phyloP scores from a whole-genome alignment of 53 echinoderm and acorn worm species.

The Luidia sarsii region DNA sequence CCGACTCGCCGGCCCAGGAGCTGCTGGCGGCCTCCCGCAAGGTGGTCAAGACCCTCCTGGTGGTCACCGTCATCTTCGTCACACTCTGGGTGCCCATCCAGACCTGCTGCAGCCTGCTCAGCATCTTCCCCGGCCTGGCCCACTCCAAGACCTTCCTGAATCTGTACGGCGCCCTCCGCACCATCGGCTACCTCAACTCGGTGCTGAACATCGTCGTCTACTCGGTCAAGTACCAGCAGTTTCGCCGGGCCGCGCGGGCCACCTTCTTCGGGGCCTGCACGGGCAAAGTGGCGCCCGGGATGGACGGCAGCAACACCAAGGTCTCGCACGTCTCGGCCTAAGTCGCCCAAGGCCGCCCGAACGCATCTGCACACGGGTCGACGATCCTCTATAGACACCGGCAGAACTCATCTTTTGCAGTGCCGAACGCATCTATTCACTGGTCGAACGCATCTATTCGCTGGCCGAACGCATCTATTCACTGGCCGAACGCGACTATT shows the following conservation, averaged over 20 bases:
- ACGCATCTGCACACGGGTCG: too few relatives aligned
- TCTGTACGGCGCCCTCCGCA: constrained; percentile 4
- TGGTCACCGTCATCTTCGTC: constrained; percentile 14
- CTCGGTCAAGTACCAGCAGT: constrained; percentile 25
- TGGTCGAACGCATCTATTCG: too few relatives aligned
- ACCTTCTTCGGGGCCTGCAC: neutral
- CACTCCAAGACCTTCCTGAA: neutral
- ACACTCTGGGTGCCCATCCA: neutral
- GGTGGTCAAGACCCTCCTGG: constrained; percentile 18
- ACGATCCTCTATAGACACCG: too few relatives aligned
- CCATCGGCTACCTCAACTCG: constrained; percentile 18
- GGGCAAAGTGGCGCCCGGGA: neutral
- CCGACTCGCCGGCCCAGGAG: constrained; percentile 2
- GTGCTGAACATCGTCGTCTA: constrained; percentile 16
- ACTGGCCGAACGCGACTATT: too few relatives aligned
- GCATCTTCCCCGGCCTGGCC: neutral
- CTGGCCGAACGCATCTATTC: too few relatives aligned
- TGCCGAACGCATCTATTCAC: too few relatives aligned
- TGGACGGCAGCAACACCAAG: too few relatives aligned
- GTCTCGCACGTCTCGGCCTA: too few relatives aligned
- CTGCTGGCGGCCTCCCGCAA: neutral
- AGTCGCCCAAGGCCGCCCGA: too few relatives aligned
- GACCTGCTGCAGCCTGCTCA: constrained; percentile 7
- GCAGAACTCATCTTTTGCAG: too few relatives aligned
- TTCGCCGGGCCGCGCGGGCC: neutral